Conservation (phyloP, 2,797 vertebrate genomes). For the Taenioides sp. region DNA sequence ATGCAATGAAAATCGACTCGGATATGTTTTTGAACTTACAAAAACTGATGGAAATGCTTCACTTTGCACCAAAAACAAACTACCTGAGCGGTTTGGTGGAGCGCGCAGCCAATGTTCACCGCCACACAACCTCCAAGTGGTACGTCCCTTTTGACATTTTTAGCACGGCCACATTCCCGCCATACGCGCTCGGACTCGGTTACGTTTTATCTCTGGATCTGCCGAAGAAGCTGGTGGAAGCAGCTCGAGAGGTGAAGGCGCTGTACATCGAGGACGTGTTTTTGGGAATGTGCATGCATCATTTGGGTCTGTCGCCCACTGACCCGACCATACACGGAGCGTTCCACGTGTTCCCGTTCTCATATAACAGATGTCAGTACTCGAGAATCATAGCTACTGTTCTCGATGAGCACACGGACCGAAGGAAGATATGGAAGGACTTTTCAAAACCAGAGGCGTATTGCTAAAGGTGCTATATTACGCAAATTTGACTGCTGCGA, state of each 20-base stretch:
- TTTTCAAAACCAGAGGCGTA: conserved; percentile 32
- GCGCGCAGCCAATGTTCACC: not conserved
- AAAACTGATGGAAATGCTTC: conserved; percentile 47
- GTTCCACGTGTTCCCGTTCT: conserved; percentile 10
- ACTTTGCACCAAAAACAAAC: not conserved
- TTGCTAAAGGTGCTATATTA: conserved; percentile 25
- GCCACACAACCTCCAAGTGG: conserved; percentile 49
- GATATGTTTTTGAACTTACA: conserved; percentile 76
- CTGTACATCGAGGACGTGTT: conserved; percentile 78
- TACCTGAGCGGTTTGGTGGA: conserved; percentile 62
- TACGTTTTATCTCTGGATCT: conserved; percentile 73
- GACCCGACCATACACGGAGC: accelerated
- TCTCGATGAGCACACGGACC: not conserved
- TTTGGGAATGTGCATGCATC: conserved; percentile 70
- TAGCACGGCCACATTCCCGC: conserved; percentile 36
- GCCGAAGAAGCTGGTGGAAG: conserved; percentile 44
- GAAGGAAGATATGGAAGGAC: conserved; percentile 46
- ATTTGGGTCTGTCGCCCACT: conserved; percentile 34
- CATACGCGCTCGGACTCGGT: conserved; percentile 69
- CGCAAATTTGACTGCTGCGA: too few relatives aligned
- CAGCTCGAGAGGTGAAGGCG: conserved; percentile 51
- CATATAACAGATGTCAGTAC: conserved; percentile 55
- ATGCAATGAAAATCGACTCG: conserved; percentile 73
- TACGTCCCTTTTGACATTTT: conserved; percentile 54
- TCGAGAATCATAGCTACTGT: conserved; percentile 43